phyloP scores from a whole-genome alignment of 2,888 invertebrate genomes.

The Mesodorylaimus sp. region DNA sequence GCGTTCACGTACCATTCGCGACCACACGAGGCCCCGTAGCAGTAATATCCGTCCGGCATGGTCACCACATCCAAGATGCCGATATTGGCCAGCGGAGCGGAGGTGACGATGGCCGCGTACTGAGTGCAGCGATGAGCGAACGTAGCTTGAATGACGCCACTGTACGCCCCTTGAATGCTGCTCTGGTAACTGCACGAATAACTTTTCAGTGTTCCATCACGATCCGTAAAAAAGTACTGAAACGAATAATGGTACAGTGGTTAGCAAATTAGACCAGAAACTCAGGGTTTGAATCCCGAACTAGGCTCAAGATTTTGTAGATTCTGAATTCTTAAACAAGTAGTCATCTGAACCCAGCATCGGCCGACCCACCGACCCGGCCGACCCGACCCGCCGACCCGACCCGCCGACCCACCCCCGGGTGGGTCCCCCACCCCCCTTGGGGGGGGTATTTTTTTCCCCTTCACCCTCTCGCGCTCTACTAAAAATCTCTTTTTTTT shows the following conservation, averaged over 20 bases:
- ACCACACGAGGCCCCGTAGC: slow-evolving; percentile 27
- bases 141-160: slow-evolving; percentile 28
- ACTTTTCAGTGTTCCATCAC: slow-evolving; percentile 27
- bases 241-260: slow-evolving; percentile 12
- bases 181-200: slow-evolving; percentile 28
- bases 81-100: slow-evolving; percentile 27
- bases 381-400: too few species aligned
- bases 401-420: too few species aligned
- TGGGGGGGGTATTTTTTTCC: too few species aligned
- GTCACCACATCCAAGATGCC: slow-evolving; percentile 22
- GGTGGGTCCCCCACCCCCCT: too few species aligned
- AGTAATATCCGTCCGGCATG: slow-evolving; percentile 27
- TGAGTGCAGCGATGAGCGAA: slow-evolving; percentile 28
- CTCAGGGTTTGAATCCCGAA: too few species aligned
- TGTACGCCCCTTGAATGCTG: slow-evolving; percentile 27
- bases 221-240: slow-evolving; percentile 28
- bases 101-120: slow-evolving; percentile 26
- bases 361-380: too few species aligned
- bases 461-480: too few species aligned
- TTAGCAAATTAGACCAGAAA: background rate
- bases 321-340: too few species aligned
- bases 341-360: too few species aligned
- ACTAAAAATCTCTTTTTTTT: too few species aligned
- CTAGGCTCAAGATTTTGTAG: too few species aligned
- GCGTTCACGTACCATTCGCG: slow-evolving; percentile 25